Base-by-base conservation (phyloP, 92 coral and sea anemone genomes). In the Porites evermanni region DNA sequence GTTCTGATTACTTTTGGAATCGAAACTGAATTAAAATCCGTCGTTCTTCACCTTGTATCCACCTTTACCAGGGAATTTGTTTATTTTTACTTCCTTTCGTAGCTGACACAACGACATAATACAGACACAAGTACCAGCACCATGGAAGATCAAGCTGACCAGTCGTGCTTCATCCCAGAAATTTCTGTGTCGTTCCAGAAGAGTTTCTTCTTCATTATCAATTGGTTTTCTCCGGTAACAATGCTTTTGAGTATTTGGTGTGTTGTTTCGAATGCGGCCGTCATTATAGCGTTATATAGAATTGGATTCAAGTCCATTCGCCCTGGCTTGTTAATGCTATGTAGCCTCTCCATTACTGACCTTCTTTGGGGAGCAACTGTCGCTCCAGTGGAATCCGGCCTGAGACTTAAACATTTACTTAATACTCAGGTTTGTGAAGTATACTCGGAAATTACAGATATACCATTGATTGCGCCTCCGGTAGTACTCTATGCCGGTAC, bases 331-430 rank as follows among this genome's bases (percentile, higher is more conserved):
- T 51, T 73, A 12, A 73, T 73, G 13, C n/a, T 73, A 21, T 73
- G 78, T 32, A 73, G 78, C 38, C 24, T 73, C n/a, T 14, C 60
- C 4, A 17, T 73, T 0, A 51, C 78, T 17, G 78, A 73, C 60
- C 63, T 73, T 73, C 63, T 73, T 10, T 73, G 59, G 78, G 78
- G 78, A 12, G 78, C 60, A 17, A 73, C 26, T 51, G n/a, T 72
- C 16, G 78, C 73, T 9, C 51, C 51, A 26, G 19, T 69, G 51
- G 51, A 6, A 4, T 69, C 63, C 61, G 21, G 60, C 52, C 18
- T 77, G 18, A 63, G 69, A 26, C 58, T 77, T 7, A 63, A 23
- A 23, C 78, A 73, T 73, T 52, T 73, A n/a, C 12, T 6, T 7
- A 59, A 77, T 12, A 24, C 4, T 24, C 67, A 58, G 53, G 68